Evolutionary conservation across 1,140 invertebrate genomes (phyloP), one percentile per base, ranked within the genome.

Genomic region (Cydia amplana): DNA sequence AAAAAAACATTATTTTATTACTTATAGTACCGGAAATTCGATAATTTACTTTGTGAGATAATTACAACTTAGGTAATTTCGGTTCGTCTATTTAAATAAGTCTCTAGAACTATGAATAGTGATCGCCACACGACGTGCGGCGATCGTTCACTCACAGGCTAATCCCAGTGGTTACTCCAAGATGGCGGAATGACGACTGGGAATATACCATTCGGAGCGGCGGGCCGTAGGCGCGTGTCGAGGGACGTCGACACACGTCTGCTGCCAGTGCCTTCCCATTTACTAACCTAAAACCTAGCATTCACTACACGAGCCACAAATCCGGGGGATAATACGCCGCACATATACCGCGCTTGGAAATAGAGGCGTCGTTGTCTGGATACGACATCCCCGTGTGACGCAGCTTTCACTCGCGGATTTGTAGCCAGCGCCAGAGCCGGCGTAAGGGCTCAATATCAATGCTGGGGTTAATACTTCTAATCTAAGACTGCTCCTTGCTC

Each of bases 11-110:
- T 90, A 86, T 89, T 89, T 83, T 88, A 87, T 92, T 91, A 91
- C 90, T 91, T 91, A 92, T 84, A 88, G 83, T 92, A 92, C 85
- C 87, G 78, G 87, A 90, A 90, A 91, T 92, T 92, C 89, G 88
- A 89, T 92, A 91, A 91, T 91, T 92, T 91, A 91, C 83, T 91
- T 85, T 85, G 83, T 86, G 84, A 91, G 78, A 79, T 91, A 91
- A 91, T 91, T 92, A 92, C 91, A 92, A 88, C 88, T 79, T 85
- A 89, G 86, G 85, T 88, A 88, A 89, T 88, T 91, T 87, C 82
- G 83, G 82, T 86, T 87, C 83, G 80, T 84, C 84, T 91, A 91
- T 89, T 91, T 91, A 91, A 91, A 91, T 92, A 91, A 90, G 90
- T 91, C 89, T 91, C 88, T 92, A 92, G 80, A 83, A 87, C 84